These are phyloP conservation scores for Drosophila mauritiana DNA, from an alignment of 1,140 invertebrate species.

Conservation along the genomic window DNA sequence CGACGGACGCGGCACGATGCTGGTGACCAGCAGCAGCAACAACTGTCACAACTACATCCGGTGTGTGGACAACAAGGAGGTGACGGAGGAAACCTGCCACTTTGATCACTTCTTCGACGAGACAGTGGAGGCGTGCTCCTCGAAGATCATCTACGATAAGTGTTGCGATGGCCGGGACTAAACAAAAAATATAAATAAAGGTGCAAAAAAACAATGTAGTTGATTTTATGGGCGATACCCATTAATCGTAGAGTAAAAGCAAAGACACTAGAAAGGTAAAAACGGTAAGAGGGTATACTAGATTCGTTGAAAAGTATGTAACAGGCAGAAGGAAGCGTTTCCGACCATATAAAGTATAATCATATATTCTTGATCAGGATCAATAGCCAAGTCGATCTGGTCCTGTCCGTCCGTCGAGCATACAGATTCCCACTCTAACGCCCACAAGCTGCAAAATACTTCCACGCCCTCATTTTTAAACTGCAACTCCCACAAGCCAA, in stretches of 20 bases:
- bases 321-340: too few relatives aligned
- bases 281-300: too few relatives aligned
- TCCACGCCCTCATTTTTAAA: too few relatives aligned
- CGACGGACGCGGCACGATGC: conserved; percentile 66
- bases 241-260: not conserved
- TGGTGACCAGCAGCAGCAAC: conserved; percentile 65
- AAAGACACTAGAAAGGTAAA: too few relatives aligned
- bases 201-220: not conserved
- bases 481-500: too few relatives aligned
- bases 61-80: conserved; percentile 49
- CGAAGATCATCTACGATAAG: conserved; percentile 60
- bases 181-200: conserved; percentile 9
- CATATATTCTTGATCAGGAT: too few relatives aligned
- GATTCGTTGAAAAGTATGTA: too few relatives aligned
- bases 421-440: too few relatives aligned
- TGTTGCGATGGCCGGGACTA: conserved; percentile 66
- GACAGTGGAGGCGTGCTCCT: conserved; percentile 44
- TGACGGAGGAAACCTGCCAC: conserved; percentile 45
- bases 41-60: conserved; percentile 69
- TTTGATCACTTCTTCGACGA: conserved; percentile 75
- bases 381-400: too few relatives aligned
- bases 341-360: too few relatives aligned
- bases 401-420: too few relatives aligned
- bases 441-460: too few relatives aligned
- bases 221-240: not conserved